Evolutionary conservation across 2,888 invertebrate genomes (phyloP), one percentile per base, ranked within the genome.

Genomic region (Phrixothrix hirtus): DNA sequence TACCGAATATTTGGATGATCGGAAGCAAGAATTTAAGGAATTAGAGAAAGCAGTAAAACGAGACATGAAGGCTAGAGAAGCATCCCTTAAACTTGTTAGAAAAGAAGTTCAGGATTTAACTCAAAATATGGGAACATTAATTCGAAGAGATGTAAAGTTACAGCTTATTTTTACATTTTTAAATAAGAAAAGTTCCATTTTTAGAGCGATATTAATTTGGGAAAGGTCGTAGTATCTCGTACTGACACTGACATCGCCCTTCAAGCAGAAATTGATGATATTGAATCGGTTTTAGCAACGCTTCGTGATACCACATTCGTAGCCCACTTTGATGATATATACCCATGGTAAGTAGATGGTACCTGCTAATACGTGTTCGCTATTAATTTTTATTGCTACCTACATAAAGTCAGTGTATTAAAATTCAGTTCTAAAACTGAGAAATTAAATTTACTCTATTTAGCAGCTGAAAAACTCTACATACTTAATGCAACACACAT

Each of bases 1-100:
- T 1, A 80, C 82, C 60, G 86, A 87, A 66, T 84, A 86, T 66
- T 73, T 85, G 15, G 83, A 85, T 42, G 84, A 86, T 58, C 75
- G 83, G 41, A 81, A 81, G 55, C 79, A 78, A 37, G 83, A 83
- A 61, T 86, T 82, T 65, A 79, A 78, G 60, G 77, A 77, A 38
- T 66, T 86, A 55, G 82, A 84, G 60, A 75, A 76, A 38, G 78
- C 81, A 43, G 82, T 86, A 31, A 83, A 83, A 71, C 74, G 74
- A 2, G 84, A 84, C 60, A 83, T 86, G 83, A 81, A 79, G 57
- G 81, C 82, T 56, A 75, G 85, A 39, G 79, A 82, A 59, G 72
- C 78, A 15, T 81, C 81, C 13, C 70, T 87, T 34, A 80, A 80
- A 50, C 61, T 77, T 6, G 80, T 81, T 5, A 77, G 73, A 9